Conservation (phyloP, 2,797 vertebrate genomes). For the Fistularia commersonii region DNA sequence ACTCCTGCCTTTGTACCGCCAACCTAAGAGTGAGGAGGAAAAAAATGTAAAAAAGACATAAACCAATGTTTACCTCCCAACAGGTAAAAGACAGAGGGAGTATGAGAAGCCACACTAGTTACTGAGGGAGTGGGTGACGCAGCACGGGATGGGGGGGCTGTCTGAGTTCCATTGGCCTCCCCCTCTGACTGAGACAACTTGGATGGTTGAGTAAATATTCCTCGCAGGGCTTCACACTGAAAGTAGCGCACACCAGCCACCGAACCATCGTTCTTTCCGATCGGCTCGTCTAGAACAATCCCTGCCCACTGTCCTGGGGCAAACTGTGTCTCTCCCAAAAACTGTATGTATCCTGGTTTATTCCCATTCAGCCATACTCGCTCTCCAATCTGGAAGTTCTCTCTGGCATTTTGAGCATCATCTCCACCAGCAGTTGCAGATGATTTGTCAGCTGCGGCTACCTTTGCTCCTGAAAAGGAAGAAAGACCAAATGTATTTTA, state of each 20-base stretch:
- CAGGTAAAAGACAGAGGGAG: constrained; percentile 56
- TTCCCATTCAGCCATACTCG: constrained; percentile 97
- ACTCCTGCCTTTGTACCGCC: constrained; percentile 98
- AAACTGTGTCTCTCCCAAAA: constrained; percentile 96
- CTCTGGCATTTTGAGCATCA: constrained; percentile 78
- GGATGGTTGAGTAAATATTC: constrained; percentile 95
- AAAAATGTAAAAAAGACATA: constrained; percentile 23
- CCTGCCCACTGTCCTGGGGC: constrained; percentile 98
- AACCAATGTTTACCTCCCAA: constrained; percentile 25
- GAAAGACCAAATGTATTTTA: background rate
- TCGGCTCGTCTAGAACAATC: constrained; percentile 92
- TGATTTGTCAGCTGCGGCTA: constrained; percentile 71
- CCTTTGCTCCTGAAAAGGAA: constrained; percentile 65
- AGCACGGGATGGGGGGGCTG: constrained; percentile 76
- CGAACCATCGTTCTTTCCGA: constrained; percentile 96
- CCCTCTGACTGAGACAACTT: constrained; percentile 88
- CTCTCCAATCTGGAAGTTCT: constrained; percentile 88
- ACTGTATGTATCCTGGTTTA: constrained; percentile 91
- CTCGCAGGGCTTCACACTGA: constrained; percentile 90
- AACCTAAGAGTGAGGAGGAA: constrained; percentile 75
- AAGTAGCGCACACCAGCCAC: constrained; percentile 96
- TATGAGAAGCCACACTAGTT: constrained; percentile 74
- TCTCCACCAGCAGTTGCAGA: constrained; percentile 47
- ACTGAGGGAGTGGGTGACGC: constrained; percentile 81
- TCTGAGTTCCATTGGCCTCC: constrained; percentile 85